Evolutionary conservation across 2,797 vertebrate species (phyloP), one percentile per base, ranked within the genome.

Genomic region (Apogon hyalosoma): DNA sequence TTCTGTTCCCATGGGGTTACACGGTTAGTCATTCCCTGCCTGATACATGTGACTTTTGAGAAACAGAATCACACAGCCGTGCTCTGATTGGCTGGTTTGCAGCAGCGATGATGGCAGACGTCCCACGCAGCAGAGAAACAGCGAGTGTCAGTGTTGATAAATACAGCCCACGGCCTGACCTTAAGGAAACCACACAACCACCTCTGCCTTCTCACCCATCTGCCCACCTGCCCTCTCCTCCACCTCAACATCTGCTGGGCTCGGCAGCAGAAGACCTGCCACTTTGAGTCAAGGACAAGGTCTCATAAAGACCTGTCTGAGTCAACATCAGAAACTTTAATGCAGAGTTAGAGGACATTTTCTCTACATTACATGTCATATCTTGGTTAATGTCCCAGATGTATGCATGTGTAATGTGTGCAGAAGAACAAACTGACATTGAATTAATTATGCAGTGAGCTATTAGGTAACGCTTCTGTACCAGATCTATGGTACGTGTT

Each of bases 61-160:
- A 21, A 24, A 43, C 70, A 19, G 41, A 45, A 43, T 33, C 39
- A 19, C 73, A 28, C 69, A 69, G 73, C 69, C 48, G 57, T 1
- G 41, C 59, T 69, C 52, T 33, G 73, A 82, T 87, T 85, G 76
- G 74, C 69, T 10, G 24, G 13, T 4, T 46, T 0, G 56, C 58
- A 2, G 39, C 63, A 19, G 41, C 0, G n/a, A 36, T 14, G 67
- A 52, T 58, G 58, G 64, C 60, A 68, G 59, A 15, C 73, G 36
- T 70, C 82, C 80, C 77, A 82, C 69, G 50, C 84, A 75, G 60
- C 63, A 49, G 41, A 63, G 65, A 68, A 41, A 62, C 56, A 67
- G 69, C 48, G 18, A 72, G 73, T 66, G 79, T 83, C 70, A 73
- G 40, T 62, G 79, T 65, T 71, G 84, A 84, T 82, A 81, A 80